These are phyloP conservation scores for Rhinopomastus cyanomelas DNA, from an alignment of 2,113 vertebrate species.

Conservation along the genomic window DNA sequence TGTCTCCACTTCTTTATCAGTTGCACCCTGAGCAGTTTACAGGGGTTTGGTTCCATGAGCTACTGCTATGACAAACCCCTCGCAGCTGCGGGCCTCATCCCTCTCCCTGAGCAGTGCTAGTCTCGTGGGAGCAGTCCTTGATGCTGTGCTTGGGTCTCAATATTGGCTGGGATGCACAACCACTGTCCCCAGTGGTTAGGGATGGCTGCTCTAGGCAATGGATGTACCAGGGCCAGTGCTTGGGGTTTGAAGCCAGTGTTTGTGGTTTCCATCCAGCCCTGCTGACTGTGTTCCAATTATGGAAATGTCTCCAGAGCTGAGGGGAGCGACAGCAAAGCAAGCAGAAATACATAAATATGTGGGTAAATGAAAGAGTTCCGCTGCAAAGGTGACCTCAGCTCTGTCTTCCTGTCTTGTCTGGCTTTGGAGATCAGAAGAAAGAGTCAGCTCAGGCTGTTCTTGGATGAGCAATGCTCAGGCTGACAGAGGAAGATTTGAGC, in stretches of 20 bases:
- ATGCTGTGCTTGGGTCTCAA: accelerated
- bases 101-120: accelerated
- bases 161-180: neutral
- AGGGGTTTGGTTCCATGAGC: accelerated
- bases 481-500: neutral
- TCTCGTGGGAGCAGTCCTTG: neutral
- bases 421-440: accelerated
- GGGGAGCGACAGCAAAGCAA: neutral
- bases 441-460: neutral
- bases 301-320: neutral
- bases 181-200: neutral
- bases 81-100: neutral
- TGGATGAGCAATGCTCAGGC: accelerated
- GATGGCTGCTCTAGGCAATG: neutral
- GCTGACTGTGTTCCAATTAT: neutral
- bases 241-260: accelerated
- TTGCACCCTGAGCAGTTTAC: neutral
- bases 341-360: neutral
- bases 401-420: accelerated
- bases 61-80: accelerated
- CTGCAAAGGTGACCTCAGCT: neutral
- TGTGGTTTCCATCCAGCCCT: neutral
- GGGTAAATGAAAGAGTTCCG: neutral
- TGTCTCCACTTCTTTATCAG: accelerated
- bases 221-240: accelerated